A percentile compares a stretch with the other conserved stretches of the same genome.
These are phyloP conservation scores for Hydrotaea diabolus DNA, from an alignment of 2,888 invertebrate genomes.

Conservation along the genomic window DNA sequence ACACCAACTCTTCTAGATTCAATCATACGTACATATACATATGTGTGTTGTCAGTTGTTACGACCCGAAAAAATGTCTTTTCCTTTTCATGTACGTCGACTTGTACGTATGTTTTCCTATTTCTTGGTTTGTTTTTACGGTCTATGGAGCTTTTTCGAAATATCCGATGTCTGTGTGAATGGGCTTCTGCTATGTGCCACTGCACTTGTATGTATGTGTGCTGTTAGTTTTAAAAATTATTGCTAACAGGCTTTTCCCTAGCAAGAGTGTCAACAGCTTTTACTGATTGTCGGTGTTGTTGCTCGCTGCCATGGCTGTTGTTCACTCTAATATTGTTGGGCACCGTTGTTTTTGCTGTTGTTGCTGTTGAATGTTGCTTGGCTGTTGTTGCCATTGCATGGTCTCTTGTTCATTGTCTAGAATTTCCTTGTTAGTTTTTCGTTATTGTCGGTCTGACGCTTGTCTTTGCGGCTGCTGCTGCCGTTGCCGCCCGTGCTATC, in stretches of 20 bases:
- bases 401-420: slow-evolving; percentile 52
- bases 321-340: background rate
- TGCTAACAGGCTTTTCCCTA: slow-evolving; percentile 58
- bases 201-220: slow-evolving; percentile 16
- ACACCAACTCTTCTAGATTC: background rate
- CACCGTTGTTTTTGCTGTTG: background rate
- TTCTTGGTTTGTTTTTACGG: slow-evolving; percentile 26
- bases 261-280: slow-evolving; percentile 61
- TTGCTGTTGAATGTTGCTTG: slow-evolving; percentile 28
- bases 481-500: background rate
- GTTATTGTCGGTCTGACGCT: slow-evolving; percentile 35
- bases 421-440: slow-evolving; percentile 50
- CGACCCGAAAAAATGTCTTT: slow-evolving; percentile 22
- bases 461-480: slow-evolving; percentile 31
- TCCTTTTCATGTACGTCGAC: background rate
- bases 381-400: slow-evolving; percentile 26
- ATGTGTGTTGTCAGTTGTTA: slow-evolving; percentile 21
- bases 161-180: slow-evolving; percentile 7
- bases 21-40: background rate
- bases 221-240: slow-evolving; percentile 61
- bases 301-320: slow-evolving; percentile 4
- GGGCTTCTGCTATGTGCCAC: background rate
- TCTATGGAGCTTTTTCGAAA: slow-evolving; percentile 27
- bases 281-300: slow-evolving; percentile 8
- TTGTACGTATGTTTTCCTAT: background rate